Evolutionary conservation across 2,888 invertebrate genomes (phyloP).

Genomic region (Drosophila recens): DNA sequence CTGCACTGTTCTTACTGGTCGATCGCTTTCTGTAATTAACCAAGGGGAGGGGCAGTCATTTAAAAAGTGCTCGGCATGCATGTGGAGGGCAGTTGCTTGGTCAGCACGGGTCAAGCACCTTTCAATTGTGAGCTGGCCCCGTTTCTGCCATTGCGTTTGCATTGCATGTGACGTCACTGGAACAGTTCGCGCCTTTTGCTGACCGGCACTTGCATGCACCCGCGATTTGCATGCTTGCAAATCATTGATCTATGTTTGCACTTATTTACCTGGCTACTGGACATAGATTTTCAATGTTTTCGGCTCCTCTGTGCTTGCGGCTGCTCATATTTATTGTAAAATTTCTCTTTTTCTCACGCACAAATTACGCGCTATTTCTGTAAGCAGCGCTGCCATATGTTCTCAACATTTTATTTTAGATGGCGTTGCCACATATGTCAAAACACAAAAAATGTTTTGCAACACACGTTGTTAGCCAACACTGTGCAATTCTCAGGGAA

Average conservation of each 20-base stretch:
- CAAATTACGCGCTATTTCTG: slow-evolving; percentile 73
- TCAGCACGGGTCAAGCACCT: slow-evolving; percentile 76
- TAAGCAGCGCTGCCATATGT: slow-evolving; percentile 39
- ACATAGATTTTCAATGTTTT: slow-evolving; percentile 84
- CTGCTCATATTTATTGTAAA: slow-evolving; percentile 77
- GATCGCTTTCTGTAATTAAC: slow-evolving; percentile 78
- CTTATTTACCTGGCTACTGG: slow-evolving; percentile 81
- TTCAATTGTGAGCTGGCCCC: slow-evolving; percentile 53
- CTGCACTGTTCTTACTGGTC: slow-evolving; percentile 56
- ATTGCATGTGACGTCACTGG: slow-evolving; percentile 57
- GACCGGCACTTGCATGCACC: slow-evolving; percentile 5
- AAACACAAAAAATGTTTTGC: neutral
- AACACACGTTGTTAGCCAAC: slow-evolving; percentile 32
- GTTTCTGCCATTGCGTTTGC: slow-evolving; percentile 36
- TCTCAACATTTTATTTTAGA: neutral
- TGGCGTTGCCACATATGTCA: slow-evolving; percentile 33
- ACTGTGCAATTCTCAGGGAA: slow-evolving; percentile 38
- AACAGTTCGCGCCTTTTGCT: slow-evolving; percentile 62
- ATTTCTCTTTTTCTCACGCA: slow-evolving; percentile 54
- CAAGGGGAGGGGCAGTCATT: slow-evolving; percentile 17
- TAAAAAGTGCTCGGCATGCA: slow-evolving; percentile 45
- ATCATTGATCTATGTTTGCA: neutral
- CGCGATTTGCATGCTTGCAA: neutral
- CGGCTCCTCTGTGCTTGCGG: slow-evolving; percentile 72
- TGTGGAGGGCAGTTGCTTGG: slow-evolving; percentile 38